These are phyloP conservation scores for Cololabis saira DNA, from an alignment of 2,113 vertebrate genomes.

Conservation along the genomic window DNA sequence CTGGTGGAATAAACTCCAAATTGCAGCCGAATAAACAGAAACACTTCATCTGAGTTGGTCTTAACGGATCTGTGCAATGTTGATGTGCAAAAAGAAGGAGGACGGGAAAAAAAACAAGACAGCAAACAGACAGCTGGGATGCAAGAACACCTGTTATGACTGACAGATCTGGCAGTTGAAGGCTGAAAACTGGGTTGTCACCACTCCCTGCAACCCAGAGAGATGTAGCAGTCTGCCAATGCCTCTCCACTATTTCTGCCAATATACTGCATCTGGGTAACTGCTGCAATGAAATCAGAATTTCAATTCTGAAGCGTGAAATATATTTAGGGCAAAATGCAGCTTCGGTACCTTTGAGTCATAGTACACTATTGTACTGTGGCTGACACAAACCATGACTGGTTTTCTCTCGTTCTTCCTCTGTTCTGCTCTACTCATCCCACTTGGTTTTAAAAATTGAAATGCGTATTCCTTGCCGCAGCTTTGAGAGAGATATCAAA, in stretches of 20 bases:
- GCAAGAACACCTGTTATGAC: slow-evolving; percentile 18
- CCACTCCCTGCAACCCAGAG: slow-evolving; percentile 19
- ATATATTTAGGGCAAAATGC: slow-evolving; percentile 33
- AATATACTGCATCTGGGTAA: slow-evolving; percentile 19
- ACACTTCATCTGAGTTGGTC: not conserved
- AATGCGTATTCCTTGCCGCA: slow-evolving; percentile 47
- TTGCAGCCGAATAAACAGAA: not conserved
- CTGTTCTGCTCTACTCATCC: slow-evolving; percentile 11
- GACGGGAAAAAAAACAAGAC: not conserved
- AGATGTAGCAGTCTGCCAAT: slow-evolving; percentile 23
- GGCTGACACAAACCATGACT: slow-evolving; percentile 6
- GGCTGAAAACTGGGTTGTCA: slow-evolving; percentile 31
- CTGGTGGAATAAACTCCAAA: not conserved
- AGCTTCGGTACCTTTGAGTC: slow-evolving; percentile 12
- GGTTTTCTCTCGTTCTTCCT: slow-evolving; percentile 11
- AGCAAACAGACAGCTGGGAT: not conserved
- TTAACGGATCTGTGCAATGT: not conserved
- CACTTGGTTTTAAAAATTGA: slow-evolving; percentile 8
- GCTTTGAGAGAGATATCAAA: slow-evolving; percentile 43
- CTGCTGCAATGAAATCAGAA: slow-evolving; percentile 36
- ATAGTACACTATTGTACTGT: slow-evolving; percentile 29
- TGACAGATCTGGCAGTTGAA: slow-evolving; percentile 9
- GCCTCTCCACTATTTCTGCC: slow-evolving; percentile 33
- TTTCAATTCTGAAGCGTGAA: slow-evolving; percentile 48
- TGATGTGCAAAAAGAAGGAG: slow-evolving; percentile 7